These are phyloP conservation scores for Dorcus parallelipipedus DNA, from an alignment of 2,888 invertebrate species.

Conservation along the genomic window DNA sequence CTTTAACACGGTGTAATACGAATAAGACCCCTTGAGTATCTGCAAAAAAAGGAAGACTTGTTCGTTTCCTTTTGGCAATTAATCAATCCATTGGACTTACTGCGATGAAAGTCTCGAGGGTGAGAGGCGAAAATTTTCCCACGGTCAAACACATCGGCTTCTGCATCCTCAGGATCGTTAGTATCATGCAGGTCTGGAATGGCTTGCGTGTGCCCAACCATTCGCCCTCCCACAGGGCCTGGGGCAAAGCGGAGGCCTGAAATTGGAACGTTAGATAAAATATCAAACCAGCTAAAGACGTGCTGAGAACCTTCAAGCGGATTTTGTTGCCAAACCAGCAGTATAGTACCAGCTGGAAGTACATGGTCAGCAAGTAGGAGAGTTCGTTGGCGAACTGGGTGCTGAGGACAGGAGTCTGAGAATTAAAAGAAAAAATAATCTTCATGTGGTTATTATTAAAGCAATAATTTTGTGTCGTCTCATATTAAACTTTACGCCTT, in stretches of 20 bases:
- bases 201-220: constrained; percentile 34
- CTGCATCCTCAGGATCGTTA: constrained; percentile 40
- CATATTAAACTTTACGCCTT: too few species aligned
- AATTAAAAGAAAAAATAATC: too few species aligned
- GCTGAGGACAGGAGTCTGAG: constrained; percentile 28
- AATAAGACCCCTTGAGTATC: constrained; percentile 9
- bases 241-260: constrained; percentile 35
- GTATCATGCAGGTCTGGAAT: constrained; percentile 37
- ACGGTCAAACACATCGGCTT: constrained; percentile 40
- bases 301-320: constrained; percentile 32
- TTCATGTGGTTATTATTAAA: too few species aligned
- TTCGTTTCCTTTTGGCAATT: too few species aligned
- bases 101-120: constrained; percentile 39
- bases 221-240: constrained; percentile 38
- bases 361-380: constrained; percentile 41
- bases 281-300: neutral
- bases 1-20: constrained; percentile 8
- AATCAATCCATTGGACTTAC: constrained; percentile 25
- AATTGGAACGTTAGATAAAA: neutral
- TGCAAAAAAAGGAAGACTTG: neutral
- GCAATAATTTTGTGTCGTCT: too few species aligned
- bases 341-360: constrained; percentile 37
- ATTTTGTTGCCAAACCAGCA: constrained; percentile 44
- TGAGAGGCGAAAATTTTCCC: constrained; percentile 42
- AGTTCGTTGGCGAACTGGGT: constrained; percentile 38